Conservation (phyloP, 2,888 invertebrate species). For the Noctua fimbriata region DNA sequence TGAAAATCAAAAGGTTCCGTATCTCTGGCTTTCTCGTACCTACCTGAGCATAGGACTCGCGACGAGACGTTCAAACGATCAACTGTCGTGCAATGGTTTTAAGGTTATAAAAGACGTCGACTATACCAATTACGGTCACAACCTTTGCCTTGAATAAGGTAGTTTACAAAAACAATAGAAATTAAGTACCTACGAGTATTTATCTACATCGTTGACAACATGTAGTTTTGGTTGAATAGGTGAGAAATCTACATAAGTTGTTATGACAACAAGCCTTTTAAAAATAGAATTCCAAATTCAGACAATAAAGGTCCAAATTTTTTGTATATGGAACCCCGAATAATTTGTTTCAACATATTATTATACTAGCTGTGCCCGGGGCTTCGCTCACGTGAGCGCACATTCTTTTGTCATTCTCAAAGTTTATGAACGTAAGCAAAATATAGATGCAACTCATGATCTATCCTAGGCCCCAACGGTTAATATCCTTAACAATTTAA, state of each 20-base stretch:
- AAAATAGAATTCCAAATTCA: conserved; percentile 1
- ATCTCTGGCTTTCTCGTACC: conserved; percentile 20
- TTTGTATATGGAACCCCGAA: background rate
- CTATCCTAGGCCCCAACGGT: no score
- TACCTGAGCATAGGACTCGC: conserved; percentile 19
- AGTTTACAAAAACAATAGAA: background rate
- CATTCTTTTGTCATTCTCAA: no score
- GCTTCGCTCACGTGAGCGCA: no score
- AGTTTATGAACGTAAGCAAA: no score
- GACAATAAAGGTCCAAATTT: background rate
- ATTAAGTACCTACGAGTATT: background rate
- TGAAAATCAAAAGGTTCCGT: conserved; percentile 26
- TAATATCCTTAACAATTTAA: no score
- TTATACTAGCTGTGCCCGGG: no score
- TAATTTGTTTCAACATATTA: background rate
- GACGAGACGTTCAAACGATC: conserved; percentile 26
- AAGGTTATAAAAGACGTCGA: conserved; percentile 33
- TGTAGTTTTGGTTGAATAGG: background rate
- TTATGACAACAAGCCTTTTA: background rate
- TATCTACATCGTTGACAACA: background rate
- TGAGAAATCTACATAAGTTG: background rate
- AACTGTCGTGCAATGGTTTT: conserved; percentile 46
- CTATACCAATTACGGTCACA: conserved; percentile 14
- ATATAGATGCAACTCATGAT: no score
- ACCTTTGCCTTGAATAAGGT: conserved; percentile 13